A percentile compares a stretch with the other conserved stretches of the same genome.
These are phyloP conservation scores for Scophthalmus maximus DNA, from an alignment of 2,113 vertebrate genomes.

Conservation along the genomic window DNA sequence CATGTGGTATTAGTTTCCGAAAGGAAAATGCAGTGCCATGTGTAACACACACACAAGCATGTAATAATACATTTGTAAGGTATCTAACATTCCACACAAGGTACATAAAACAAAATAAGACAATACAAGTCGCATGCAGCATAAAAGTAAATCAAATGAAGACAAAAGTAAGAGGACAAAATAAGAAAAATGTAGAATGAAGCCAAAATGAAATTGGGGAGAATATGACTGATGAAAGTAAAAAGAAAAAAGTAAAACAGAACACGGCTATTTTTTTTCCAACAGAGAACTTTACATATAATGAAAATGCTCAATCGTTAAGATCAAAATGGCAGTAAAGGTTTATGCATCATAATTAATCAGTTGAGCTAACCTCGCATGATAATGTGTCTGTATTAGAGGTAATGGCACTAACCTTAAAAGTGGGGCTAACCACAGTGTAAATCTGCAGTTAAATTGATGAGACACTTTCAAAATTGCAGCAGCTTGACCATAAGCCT, in stretches of 20 bases:
- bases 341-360: not conserved
- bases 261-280: no score
- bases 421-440: conserved; percentile 3
- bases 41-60: not conserved
- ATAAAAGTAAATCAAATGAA: no score
- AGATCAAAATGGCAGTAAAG: not conserved
- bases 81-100: not conserved
- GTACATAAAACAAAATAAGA: not conserved
- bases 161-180: no score
- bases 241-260: no score
- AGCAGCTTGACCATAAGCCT: conserved; percentile 18
- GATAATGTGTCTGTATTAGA: conserved; percentile 7
- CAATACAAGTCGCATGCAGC: not conserved
- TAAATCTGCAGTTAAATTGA: not conserved
- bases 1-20: not conserved
- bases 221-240: not conserved
- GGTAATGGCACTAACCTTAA: not conserved
- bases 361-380: not conserved
- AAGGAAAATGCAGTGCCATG: not conserved
- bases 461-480: conserved; percentile 27
- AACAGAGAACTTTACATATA: not conserved
- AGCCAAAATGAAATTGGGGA: not conserved
- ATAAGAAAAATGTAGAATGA: not conserved
- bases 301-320: not conserved
- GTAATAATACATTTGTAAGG: not conserved